Conservation (phyloP, 2,888 invertebrate species). For the Eurytoma adleriae region DNA sequence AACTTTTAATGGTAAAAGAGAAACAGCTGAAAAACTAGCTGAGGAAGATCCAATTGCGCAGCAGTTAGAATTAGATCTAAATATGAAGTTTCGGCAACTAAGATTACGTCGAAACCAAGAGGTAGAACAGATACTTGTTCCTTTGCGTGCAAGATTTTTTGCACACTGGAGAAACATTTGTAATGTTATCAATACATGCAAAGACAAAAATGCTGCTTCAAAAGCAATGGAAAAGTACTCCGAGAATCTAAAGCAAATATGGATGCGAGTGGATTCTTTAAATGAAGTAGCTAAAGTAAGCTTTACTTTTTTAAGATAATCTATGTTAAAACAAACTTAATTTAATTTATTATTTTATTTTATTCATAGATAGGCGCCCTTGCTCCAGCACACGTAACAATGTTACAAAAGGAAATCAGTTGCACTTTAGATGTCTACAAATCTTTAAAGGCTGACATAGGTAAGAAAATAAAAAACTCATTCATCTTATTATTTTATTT, state of each 20-base stretch:
- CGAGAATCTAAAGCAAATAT: conserved; percentile 68
- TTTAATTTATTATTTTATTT: conserved; percentile 41
- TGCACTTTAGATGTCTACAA: conserved; percentile 65
- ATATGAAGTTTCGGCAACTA: conserved; percentile 74
- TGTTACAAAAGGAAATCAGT: conserved; percentile 66
- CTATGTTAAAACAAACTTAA: conserved; percentile 7
- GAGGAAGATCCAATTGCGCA: conserved; percentile 78
- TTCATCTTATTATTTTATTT: no score
- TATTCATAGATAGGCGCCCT: conserved; percentile 66
- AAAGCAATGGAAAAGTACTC: conserved; percentile 61
- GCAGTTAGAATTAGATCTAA: conserved; percentile 77
- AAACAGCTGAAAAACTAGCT: conserved; percentile 76
- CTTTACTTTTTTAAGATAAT: neutral
- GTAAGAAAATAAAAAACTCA: conserved; percentile 59
- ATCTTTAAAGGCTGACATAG: conserved; percentile 66
- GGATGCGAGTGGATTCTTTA: conserved; percentile 67
- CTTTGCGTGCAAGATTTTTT: conserved; percentile 61
- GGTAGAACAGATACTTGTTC: conserved; percentile 74
- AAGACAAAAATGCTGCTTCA: conserved; percentile 64
- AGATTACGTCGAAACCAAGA: conserved; percentile 76
- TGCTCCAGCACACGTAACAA: conserved; percentile 64
- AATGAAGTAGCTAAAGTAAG: conserved; percentile 68
- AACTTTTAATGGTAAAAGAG: conserved; percentile 69
- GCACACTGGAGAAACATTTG: conserved; percentile 65
- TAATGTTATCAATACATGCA: conserved; percentile 62